Conservation (phyloP, 2,797 vertebrate genomes). For the Mus caroli region DNA sequence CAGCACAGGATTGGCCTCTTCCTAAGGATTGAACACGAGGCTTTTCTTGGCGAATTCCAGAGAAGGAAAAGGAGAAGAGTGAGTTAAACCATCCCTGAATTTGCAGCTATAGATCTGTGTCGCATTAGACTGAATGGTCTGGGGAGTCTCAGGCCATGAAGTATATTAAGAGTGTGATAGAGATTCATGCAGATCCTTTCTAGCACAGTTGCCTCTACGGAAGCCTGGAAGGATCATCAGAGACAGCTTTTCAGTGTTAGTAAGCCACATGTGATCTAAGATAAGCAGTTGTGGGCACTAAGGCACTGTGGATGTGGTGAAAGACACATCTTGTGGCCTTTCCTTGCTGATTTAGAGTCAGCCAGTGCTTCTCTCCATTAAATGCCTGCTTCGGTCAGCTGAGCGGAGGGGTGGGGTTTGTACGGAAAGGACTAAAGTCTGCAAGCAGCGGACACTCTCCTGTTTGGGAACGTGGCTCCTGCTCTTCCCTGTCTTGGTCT, state of each 20-base stretch:
- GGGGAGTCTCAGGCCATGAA: conserved; percentile 13
- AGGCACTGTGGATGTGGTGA: neutral
- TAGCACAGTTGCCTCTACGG: neutral
- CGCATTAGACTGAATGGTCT: neutral
- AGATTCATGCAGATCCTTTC: neutral
- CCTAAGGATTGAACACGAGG: neutral
- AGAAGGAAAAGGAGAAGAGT: neutral
- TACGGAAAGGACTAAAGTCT: too few species aligned
- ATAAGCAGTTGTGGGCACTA: neutral
- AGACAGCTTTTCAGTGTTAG: neutral
- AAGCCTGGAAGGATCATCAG: neutral
- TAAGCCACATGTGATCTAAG: neutral
- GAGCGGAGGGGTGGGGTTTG: neutral
- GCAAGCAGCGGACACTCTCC: too few species aligned
- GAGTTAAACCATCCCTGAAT: neutral
- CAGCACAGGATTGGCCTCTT: neutral
- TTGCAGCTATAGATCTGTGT: conserved; percentile 5
- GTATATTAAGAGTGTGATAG: neutral
- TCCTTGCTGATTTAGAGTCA: neutral
- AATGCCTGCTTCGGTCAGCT: neutral
- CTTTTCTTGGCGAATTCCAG: neutral
- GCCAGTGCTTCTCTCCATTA: neutral
- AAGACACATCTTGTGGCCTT: neutral
- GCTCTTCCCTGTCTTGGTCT: neutral
- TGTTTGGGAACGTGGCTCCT: neutral